Conservation (phyloP, 2,113 vertebrate species). For the Brachionichthys hirsutus region DNA sequence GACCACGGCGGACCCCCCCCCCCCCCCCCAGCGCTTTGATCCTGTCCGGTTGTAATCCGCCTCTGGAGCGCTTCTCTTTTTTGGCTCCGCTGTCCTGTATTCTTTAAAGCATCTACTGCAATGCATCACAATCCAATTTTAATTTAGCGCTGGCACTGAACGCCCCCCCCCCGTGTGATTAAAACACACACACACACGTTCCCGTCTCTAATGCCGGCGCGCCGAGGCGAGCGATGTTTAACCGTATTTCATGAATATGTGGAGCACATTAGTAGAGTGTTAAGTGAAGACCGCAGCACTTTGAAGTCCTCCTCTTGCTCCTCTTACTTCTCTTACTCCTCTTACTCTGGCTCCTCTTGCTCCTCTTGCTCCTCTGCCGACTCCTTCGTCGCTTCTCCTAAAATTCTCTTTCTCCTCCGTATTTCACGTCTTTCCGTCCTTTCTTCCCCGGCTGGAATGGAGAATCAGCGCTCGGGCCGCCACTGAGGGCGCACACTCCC, state of each 20-base stretch:
- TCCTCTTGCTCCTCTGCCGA: slow-evolving; percentile 8
- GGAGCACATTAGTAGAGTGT: slow-evolving; percentile 55
- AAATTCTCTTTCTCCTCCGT: not conserved
- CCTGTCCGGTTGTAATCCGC: slow-evolving; percentile 43
- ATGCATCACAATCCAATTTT: slow-evolving; percentile 78
- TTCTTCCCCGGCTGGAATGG: slow-evolving; percentile 33
- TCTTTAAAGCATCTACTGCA: slow-evolving; percentile 71
- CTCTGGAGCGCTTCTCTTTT: slow-evolving; percentile 30
- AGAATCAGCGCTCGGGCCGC: slow-evolving; percentile 63
- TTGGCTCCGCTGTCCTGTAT: slow-evolving; percentile 44
- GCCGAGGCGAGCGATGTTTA: slow-evolving; percentile 53
- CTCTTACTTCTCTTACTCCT: slow-evolving; percentile 15
- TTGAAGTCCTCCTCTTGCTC: slow-evolving; percentile 65
- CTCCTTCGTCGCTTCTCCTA: slow-evolving; percentile 10
- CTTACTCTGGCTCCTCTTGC: slow-evolving; percentile 35
- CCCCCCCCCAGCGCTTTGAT: not conserved
- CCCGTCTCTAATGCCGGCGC: slow-evolving; percentile 35
- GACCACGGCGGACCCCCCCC: too few species aligned
- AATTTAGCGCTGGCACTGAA: slow-evolving; percentile 68
- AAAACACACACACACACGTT: slow-evolving; percentile 33
- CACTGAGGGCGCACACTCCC: slow-evolving; percentile 46
- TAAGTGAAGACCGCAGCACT: slow-evolving; percentile 65
- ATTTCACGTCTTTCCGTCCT: slow-evolving; percentile 2
- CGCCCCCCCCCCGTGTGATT: slow-evolving; percentile 52
- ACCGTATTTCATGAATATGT: slow-evolving; percentile 73